These are phyloP conservation scores for Cichladusa arquata DNA, from an alignment of 2,113 vertebrate species.

Conservation along the genomic window DNA sequence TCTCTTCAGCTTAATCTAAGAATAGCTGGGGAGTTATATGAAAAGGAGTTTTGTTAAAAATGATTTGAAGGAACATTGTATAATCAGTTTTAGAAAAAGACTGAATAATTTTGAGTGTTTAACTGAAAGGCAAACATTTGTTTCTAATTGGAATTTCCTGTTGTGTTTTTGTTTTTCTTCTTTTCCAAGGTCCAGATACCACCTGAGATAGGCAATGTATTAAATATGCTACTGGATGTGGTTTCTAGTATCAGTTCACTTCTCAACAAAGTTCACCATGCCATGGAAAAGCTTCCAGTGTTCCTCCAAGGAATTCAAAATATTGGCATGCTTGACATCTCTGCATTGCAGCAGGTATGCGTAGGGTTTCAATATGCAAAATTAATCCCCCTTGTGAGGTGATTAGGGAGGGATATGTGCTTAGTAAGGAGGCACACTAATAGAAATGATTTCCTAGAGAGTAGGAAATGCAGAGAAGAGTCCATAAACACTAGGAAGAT, in stretches of 20 bases:
- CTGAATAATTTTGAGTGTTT: background rate
- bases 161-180: background rate
- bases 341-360: constrained; percentile 42
- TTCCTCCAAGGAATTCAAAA: constrained; percentile 53
- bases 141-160: background rate
- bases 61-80: background rate
- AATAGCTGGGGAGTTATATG: background rate
- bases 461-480: background rate
- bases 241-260: constrained; percentile 62
- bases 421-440: background rate
- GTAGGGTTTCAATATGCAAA: background rate
- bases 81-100: background rate
- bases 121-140: background rate
- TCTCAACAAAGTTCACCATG: constrained; percentile 25
- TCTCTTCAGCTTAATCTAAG: background rate
- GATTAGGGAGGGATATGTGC: background rate
- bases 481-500: background rate
- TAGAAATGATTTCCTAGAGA: background rate
- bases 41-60: background rate
- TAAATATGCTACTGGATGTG: constrained; percentile 59
- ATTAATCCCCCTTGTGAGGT: background rate
- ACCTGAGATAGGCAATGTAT: background rate
- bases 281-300: constrained; percentile 45
- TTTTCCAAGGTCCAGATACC: constrained; percentile 53
- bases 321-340: background rate